These are phyloP conservation scores for Meriones unguiculatus DNA, from an alignment of 2,113 vertebrate genomes.

Conservation along the genomic window DNA sequence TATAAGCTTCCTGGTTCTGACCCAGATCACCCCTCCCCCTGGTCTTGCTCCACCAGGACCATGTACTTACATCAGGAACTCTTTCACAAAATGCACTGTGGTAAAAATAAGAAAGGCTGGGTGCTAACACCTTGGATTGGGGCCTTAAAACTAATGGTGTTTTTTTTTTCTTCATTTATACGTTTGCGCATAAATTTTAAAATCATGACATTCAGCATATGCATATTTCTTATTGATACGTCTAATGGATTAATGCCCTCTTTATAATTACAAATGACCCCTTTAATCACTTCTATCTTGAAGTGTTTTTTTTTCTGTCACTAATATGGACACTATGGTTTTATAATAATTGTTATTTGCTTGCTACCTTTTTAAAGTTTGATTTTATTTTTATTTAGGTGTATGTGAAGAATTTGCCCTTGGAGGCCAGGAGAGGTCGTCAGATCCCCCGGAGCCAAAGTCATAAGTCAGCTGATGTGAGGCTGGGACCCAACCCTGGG, in stretches of 20 bases:
- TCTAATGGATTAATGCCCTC: neutral
- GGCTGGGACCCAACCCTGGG: neutral
- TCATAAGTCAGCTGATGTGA: neutral
- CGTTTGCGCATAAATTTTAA: neutral
- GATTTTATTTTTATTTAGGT: neutral
- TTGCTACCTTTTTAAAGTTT: neutral
- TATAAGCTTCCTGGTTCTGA: neutral
- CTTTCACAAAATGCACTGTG: neutral
- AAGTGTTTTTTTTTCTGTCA: neutral
- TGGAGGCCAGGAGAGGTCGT: neutral
- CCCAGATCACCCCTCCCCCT: neutral
- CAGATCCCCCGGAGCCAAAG: neutral
- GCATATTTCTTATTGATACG: neutral
- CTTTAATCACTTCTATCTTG: neutral
- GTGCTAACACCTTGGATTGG: neutral
- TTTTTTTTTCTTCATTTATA: neutral
- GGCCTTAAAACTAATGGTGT: neutral
- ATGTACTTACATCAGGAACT: neutral
- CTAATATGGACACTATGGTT: neutral
- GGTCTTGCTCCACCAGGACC: neutral
- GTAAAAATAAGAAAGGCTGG: neutral
- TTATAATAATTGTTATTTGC: neutral
- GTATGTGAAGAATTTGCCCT: neutral
- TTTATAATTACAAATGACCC: neutral
- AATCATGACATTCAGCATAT: neutral